phyloP scores from a whole-genome alignment of 2,797 vertebrate genomes.

The Pachyuromys duprasi region DNA sequence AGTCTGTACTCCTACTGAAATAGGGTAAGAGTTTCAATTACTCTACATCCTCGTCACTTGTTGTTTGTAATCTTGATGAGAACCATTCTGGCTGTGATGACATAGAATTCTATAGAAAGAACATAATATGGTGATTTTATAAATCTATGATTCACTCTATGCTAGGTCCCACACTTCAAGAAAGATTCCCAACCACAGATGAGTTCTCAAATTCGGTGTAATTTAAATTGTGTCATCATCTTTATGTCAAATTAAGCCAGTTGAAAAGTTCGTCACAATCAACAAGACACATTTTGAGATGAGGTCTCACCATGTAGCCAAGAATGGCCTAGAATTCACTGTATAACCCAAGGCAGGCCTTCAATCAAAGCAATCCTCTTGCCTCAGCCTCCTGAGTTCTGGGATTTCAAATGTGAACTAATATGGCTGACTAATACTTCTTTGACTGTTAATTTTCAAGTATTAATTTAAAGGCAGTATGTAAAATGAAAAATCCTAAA shows the following conservation, averaged over 20 bases:
- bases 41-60: not conserved
- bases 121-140: not conserved
- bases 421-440: not conserved
- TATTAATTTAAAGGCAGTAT: not conserved
- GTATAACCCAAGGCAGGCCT: not conserved
- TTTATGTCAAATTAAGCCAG: constrained; percentile 11
- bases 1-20: not conserved
- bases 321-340: not conserved
- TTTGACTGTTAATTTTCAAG: constrained; percentile 42
- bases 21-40: not conserved
- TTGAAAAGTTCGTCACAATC: not conserved
- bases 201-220: not conserved
- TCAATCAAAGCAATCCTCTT: not conserved
- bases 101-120: not conserved
- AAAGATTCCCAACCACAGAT: not conserved
- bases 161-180: not conserved
- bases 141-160: not conserved
- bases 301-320: not conserved
- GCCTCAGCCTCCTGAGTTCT: not conserved
- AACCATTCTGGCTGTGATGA: not conserved
- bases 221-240: constrained; percentile 11
- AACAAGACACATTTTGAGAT: not conserved
- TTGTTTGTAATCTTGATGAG: not conserved
- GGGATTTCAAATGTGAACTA: not conserved
- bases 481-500: constrained; percentile 21